Conservation (phyloP, 1,140 invertebrate species). For the Scaptomyza hsui region DNA sequence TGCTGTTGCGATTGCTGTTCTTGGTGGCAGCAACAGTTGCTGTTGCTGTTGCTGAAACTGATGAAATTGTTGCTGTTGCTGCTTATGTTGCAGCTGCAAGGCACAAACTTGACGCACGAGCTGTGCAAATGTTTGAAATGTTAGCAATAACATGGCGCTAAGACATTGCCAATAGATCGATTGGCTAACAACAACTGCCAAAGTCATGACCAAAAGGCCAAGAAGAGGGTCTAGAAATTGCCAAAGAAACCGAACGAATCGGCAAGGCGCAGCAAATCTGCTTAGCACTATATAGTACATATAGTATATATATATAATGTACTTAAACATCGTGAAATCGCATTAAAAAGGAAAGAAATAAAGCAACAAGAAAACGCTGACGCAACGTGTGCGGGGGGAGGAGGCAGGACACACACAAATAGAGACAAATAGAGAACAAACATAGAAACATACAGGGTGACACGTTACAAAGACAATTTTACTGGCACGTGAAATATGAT, state of each 20-base stretch:
- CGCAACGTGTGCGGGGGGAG: conserved; percentile 44
- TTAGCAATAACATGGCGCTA: conserved; percentile 68
- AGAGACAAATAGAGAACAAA: not conserved
- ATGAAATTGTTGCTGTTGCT: conserved; percentile 39
- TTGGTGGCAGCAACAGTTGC: conserved; percentile 42
- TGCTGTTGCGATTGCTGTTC: conserved; percentile 21
- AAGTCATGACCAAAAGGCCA: conserved; percentile 65
- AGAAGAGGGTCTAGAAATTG: not conserved
- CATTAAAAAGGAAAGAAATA: conserved; percentile 24
- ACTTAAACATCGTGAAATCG: conserved; percentile 43
- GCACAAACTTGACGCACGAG: conserved; percentile 69
- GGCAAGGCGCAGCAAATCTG: conserved; percentile 51
- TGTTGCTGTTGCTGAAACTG: conserved; percentile 44
- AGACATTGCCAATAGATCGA: conserved; percentile 14
- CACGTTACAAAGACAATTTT: conserved; percentile 10
- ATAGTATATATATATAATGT: conserved; percentile 8
- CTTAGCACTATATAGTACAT: conserved; percentile 18
- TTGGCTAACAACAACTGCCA: conserved; percentile 51
- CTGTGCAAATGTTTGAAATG: conserved; percentile 68
- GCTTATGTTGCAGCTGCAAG: conserved; percentile 26
- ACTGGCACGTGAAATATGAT: conserved; percentile 32
- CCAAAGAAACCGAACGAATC: conserved; percentile 12
- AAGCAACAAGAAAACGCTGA: conserved; percentile 40
- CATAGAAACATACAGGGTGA: conserved; percentile 35
- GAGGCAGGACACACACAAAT: not conserved